These are phyloP conservation scores for Epistrophella euchroma DNA, from an alignment of 2,888 invertebrate species.

Conservation along the genomic window DNA sequence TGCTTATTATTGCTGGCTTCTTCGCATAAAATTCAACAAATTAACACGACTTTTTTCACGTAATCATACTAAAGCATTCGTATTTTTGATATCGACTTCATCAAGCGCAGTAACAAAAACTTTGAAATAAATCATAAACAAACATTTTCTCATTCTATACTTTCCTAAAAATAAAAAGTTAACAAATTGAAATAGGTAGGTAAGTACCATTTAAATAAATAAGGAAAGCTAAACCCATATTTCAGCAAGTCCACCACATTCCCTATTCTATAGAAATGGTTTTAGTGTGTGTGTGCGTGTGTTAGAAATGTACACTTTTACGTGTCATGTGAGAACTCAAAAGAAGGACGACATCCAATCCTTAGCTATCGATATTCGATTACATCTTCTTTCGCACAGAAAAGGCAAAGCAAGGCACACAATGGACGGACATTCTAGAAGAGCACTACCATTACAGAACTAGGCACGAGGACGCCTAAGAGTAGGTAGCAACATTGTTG, in stretches of 20 bases:
- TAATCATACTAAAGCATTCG: not conserved
- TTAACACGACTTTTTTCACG: too few relatives aligned
- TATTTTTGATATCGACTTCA: not conserved
- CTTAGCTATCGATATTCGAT: conserved; percentile 84
- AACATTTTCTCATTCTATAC: not conserved
- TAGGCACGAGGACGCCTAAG: conserved; percentile 72
- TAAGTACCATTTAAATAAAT: conserved; percentile 36
- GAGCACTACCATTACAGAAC: conserved; percentile 37
- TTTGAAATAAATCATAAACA: not conserved
- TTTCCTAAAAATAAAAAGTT: conserved; percentile 2
- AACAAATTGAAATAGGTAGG: not conserved
- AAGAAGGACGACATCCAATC: conserved; percentile 82
- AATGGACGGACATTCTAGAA: conserved; percentile 58
- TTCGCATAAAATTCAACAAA: too few relatives aligned
- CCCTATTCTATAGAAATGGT: conserved; percentile 15
- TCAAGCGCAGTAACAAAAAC: not conserved
- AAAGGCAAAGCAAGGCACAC: conserved; percentile 28
- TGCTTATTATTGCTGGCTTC: too few relatives aligned
- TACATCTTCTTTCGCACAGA: conserved; percentile 77
- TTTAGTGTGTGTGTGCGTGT: conserved; percentile 32
- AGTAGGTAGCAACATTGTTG: not conserved
- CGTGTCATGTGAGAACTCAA: conserved; percentile 79
- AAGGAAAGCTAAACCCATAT: conserved; percentile 28
- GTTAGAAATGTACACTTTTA: conserved; percentile 61
- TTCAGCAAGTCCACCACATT: not conserved